Base-by-base conservation (phyloP, 1,140 invertebrate species). In the Mizuhopecten yessoensis region DNA sequence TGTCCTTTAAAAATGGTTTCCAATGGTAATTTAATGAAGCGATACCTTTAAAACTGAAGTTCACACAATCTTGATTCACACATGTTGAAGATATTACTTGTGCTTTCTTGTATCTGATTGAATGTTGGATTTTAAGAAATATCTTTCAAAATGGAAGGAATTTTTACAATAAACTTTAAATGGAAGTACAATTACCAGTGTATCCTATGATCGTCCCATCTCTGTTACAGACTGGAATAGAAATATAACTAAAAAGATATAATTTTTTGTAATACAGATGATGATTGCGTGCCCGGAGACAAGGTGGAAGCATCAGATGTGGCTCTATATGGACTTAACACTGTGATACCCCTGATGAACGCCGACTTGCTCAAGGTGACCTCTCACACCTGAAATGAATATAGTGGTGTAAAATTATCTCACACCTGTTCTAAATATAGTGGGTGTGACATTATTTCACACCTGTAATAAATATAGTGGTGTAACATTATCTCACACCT, bases 301-400 rank as follows among this genome's bases (percentile, higher is more conserved):
- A 86, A 92, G n/a, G 95, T 97, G 23, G 97, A 96, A 20, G 97
- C 97, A 7, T 97, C 97, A 1, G 97, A 98, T 95, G 97, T 98
- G 34, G 98, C 97, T 93, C 94, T 98, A 3, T 97, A 97, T 96
- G 98, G 98, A 34, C 96, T 98, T 0, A 97, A 97, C 94, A 97
- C 98, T 88, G 97, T 98, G 88, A 97, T 98, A 97, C 98, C 98
- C 33, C 95, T 98, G 87, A 98, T 98, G 97, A 98, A 97, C 87
- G 96, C 97, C n/a, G 97, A 98, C 94, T 95, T 98, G 33, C 96
- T 96, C 39, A 96, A 95, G 94, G 96, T 96, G 93, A 89, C 34
- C 33, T 10, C 33, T 91, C 20, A 87, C 29, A 87, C 45, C n/a
- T n/a, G n/a, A n/a, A 39, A n/a, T 75, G n/a, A 17, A 75, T 29